A percentile compares a stretch with the other conserved stretches of the same genome.
Conservation (phyloP, 2,888 invertebrate species). For the Tiliacea citrago region DNA sequence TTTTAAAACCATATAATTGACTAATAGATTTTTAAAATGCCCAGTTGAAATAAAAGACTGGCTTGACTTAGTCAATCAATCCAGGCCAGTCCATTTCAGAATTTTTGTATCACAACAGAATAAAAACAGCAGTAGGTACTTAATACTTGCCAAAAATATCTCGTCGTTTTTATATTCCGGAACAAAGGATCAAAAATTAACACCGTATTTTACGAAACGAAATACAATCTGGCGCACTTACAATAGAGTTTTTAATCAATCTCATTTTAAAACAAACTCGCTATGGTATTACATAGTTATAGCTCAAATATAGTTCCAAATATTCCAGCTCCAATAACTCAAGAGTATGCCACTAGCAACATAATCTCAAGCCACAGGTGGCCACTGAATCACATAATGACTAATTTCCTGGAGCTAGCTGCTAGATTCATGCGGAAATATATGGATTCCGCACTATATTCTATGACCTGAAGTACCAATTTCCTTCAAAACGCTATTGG, state of each 20-base stretch:
- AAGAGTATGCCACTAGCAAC: background rate
- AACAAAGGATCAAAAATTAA: too few relatives aligned
- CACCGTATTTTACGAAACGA: too few relatives aligned
- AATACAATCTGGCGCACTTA: too few relatives aligned
- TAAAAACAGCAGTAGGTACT: too few relatives aligned
- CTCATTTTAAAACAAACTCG: background rate
- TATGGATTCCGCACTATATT: slow-evolving; percentile 7
- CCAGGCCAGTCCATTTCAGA: too few relatives aligned
- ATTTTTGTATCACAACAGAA: too few relatives aligned
- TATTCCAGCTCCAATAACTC: background rate
- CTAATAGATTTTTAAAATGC: too few relatives aligned
- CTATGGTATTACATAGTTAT: background rate
- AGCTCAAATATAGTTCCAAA: background rate
- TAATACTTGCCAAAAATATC: too few relatives aligned
- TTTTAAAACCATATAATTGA: too few relatives aligned
- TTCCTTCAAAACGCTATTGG: slow-evolving; percentile 17
- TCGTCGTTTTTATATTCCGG: too few relatives aligned
- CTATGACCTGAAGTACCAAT: slow-evolving; percentile 26
- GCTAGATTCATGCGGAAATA: slow-evolving; percentile 17
- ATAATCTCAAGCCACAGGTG: slow-evolving; percentile 39
- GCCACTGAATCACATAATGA: slow-evolving; percentile 44
- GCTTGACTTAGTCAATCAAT: too few relatives aligned
- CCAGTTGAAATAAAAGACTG: too few relatives aligned
- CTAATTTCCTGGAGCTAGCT: slow-evolving; percentile 46
- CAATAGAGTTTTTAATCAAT: background rate